Conservation (phyloP, 2,888 invertebrate genomes). For the Mycalesis mineus region DNA sequence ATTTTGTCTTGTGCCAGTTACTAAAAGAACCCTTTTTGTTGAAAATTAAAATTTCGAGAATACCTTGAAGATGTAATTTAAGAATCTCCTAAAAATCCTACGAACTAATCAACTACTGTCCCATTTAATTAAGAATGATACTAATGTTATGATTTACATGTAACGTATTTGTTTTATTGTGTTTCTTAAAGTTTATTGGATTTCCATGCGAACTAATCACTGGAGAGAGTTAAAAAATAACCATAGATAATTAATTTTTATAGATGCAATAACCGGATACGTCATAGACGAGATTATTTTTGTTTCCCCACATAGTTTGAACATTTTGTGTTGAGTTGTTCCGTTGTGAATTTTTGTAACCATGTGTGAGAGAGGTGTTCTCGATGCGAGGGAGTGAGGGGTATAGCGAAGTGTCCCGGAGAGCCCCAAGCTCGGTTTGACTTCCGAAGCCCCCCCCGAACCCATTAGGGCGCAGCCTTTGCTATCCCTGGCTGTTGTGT, state of each 20-base stretch:
- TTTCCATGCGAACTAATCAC: conserved; percentile 40
- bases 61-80: conserved; percentile 41
- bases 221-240: conserved; percentile 49
- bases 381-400: conserved; percentile 78
- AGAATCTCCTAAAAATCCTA: neutral
- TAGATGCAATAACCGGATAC: conserved; percentile 48
- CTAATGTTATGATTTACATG: neutral
- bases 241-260: conserved; percentile 34
- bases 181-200: conserved; percentile 26
- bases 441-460: conserved; percentile 65
- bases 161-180: conserved; percentile 12
- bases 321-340: conserved; percentile 66
- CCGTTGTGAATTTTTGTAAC: conserved; percentile 73
- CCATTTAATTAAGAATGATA: neutral
- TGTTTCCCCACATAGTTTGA: conserved; percentile 63
- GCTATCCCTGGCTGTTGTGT: conserved; percentile 78
- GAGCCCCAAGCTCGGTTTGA: conserved; percentile 72
- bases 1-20: conserved; percentile 11
- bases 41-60: conserved; percentile 47
- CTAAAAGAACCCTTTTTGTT: conserved; percentile 16
- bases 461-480: conserved; percentile 75
- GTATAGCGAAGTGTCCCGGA: conserved; percentile 76
- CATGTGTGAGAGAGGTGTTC: conserved; percentile 78
- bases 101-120: neutral
- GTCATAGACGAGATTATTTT: conserved; percentile 56